These are phyloP conservation scores for Xerus rutilus DNA, from an alignment of 2,797 vertebrate genomes.

Conservation along the genomic window DNA sequence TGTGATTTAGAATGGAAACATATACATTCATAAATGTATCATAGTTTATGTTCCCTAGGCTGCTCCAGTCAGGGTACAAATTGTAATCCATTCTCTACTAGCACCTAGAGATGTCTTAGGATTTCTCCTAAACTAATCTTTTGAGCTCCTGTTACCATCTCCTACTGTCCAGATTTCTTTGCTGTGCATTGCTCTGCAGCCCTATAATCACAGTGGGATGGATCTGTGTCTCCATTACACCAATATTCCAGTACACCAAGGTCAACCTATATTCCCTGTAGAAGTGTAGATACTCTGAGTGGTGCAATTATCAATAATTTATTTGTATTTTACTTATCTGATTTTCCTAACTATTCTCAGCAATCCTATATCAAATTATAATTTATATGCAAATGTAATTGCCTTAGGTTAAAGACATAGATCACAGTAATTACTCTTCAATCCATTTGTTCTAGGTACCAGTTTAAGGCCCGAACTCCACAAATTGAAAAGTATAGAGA, in stretches of 20 bases:
- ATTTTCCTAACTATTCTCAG: conserved; percentile 11
- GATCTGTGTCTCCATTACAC: not conserved
- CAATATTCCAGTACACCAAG: not conserved
- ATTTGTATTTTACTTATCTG: not conserved
- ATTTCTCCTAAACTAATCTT: not conserved
- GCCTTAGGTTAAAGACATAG: not conserved
- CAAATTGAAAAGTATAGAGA: not conserved
- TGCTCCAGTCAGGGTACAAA: not conserved
- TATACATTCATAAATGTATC: not conserved
- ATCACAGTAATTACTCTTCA: not conserved
- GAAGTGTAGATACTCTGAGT: no score
- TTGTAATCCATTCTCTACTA: not conserved
- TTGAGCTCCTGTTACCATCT: not conserved
- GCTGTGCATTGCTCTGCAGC: not conserved
- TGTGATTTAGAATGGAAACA: not conserved
- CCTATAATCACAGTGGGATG: not conserved
- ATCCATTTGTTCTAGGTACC: not conserved
- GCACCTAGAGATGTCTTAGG: not conserved
- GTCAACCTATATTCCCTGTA: not conserved
- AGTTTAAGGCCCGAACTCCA: not conserved
- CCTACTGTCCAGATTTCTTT: not conserved
- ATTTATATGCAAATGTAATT: conserved; percentile 10
- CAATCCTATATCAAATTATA: not conserved
- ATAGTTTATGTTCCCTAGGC: not conserved
- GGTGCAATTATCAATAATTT: not conserved